Evolutionary conservation across 2,797 vertebrate genomes (phyloP).

Genomic region (Periparus ater): DNA sequence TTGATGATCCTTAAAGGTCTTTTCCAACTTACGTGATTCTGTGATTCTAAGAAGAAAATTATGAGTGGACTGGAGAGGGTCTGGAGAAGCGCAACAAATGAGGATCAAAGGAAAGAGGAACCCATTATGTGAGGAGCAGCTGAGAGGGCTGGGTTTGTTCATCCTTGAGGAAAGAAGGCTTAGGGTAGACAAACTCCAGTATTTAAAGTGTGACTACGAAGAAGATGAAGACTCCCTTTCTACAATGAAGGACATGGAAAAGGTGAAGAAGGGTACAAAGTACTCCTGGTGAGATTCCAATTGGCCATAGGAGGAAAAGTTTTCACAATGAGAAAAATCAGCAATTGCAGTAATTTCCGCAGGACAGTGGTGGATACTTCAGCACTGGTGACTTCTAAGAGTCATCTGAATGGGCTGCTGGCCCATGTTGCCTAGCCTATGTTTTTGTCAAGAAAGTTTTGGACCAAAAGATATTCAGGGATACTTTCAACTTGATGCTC

Average conservation of each 20-base stretch:
- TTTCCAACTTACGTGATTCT: background rate
- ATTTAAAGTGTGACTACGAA: background rate
- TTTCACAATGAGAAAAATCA: background rate
- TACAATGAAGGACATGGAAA: background rate
- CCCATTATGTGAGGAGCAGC: accelerated
- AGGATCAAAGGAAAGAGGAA: background rate
- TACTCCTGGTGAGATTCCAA: background rate
- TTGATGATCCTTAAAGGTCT: background rate
- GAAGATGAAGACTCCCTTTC: background rate
- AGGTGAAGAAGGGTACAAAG: too few species aligned
- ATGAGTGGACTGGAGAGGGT: background rate
- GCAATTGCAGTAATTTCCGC: background rate
- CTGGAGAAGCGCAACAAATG: background rate
- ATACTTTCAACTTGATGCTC: background rate
- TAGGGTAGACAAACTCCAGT: background rate
- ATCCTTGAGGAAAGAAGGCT: background rate
- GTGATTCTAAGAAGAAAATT: background rate
- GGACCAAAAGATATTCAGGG: background rate
- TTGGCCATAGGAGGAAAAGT: background rate
- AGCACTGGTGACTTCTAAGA: background rate
- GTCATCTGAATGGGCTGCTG: background rate
- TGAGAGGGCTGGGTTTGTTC: background rate
- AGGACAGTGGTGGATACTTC: background rate
- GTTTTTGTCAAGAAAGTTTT: background rate
- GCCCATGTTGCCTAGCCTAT: background rate